A percentile compares a stretch with the other conserved stretches of the same genome.
Conservation (phyloP, 2,797 vertebrate genomes). For the Sebastes itinus region DNA sequence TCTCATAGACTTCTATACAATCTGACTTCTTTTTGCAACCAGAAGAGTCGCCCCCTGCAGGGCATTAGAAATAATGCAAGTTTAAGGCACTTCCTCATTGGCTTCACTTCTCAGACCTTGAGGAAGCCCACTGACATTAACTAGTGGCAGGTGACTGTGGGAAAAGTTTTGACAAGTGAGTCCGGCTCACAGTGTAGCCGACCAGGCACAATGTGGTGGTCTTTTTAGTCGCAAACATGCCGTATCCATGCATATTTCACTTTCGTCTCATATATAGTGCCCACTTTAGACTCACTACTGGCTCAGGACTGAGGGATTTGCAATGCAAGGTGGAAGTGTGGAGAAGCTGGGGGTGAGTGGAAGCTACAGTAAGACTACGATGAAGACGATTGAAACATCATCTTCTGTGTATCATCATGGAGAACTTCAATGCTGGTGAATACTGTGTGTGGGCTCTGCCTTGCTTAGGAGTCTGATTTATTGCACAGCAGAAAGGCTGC, state of each 20-base stretch:
- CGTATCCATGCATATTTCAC: neutral
- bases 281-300: neutral
- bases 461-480: conserved; percentile 4
- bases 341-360: neutral
- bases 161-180: neutral
- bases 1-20: too few species aligned
- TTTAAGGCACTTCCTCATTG: too few species aligned
- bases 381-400: neutral
- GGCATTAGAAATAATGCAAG: too few species aligned
- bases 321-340: neutral
- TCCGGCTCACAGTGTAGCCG: neutral
- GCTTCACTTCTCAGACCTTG: too few species aligned
- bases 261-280: neutral
- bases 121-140: neutral
- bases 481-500: conserved; percentile 16
- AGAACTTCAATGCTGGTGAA: neutral
- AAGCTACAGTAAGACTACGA: neutral
- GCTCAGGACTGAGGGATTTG: neutral
- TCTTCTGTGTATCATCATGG: neutral
- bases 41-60: too few species aligned
- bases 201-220: neutral
- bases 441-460: neutral
- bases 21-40: too few species aligned
- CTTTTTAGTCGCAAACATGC: neutral
- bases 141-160: neutral